Evolutionary conservation across 2,888 invertebrate species (phyloP).

Genomic region (Ormyrus pomaceus): DNA sequence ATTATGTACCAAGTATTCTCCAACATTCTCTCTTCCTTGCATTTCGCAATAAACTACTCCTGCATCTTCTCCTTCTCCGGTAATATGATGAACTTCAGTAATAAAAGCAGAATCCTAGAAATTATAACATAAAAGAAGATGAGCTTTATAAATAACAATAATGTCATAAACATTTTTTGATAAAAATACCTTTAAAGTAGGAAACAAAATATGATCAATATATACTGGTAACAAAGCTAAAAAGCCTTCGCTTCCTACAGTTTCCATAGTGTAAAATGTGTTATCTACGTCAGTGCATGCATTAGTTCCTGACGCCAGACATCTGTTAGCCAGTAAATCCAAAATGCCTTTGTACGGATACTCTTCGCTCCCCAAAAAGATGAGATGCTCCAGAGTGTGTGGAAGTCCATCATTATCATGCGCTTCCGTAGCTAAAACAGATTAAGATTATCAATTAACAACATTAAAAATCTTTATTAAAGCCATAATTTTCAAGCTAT

Average conservation of each 20-base stretch:
- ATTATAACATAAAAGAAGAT: slow-evolving; percentile 3
- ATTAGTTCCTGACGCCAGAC: slow-evolving; percentile 93
- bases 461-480: too few species aligned
- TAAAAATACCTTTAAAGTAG: slow-evolving; percentile 82
- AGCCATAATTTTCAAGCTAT: too few species aligned
- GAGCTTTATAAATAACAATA: slow-evolving; percentile 5
- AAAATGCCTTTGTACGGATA: slow-evolving; percentile 94
- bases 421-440: slow-evolving; percentile 87
- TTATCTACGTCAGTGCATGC: slow-evolving; percentile 93
- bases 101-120: slow-evolving; percentile 85
- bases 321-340: slow-evolving; percentile 92
- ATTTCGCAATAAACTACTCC: slow-evolving; percentile 98
- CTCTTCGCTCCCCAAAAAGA: slow-evolving; percentile 92
- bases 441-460: not conserved
- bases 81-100: slow-evolving; percentile 95
- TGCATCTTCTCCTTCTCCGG: slow-evolving; percentile 91
- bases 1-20: slow-evolving; percentile 83
- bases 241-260: slow-evolving; percentile 92
- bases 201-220: slow-evolving; percentile 91
- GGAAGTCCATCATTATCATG: slow-evolving; percentile 94
- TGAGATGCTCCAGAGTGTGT: slow-evolving; percentile 93
- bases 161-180: not conserved
- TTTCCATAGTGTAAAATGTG: slow-evolving; percentile 92
- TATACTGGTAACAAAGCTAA: slow-evolving; percentile 92
- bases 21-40: slow-evolving; percentile 91